Conservation (phyloP, 2,113 vertebrate genomes). For the Shinisaurus crocodilurus region DNA sequence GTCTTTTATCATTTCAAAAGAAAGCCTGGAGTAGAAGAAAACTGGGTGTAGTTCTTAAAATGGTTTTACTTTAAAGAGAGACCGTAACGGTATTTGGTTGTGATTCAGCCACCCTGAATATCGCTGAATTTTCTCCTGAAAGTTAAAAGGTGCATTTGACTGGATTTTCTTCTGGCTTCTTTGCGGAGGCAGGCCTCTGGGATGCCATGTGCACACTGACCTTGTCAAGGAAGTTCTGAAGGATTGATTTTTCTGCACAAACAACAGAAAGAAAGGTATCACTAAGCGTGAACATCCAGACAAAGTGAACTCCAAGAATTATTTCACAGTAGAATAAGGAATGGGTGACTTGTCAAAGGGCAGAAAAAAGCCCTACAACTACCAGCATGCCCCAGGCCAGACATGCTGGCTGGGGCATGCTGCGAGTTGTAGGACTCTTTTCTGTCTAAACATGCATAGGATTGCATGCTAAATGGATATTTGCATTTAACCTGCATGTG, state of each 20-base stretch:
- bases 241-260: slow-evolving; percentile 23
- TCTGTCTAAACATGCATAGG: not conserved
- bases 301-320: not conserved
- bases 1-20: slow-evolving; percentile 17
- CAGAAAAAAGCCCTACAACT: not conserved
- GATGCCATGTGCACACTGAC: not conserved
- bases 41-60: not conserved
- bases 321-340: not conserved
- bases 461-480: not conserved
- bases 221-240: slow-evolving; percentile 39
- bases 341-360: not conserved
- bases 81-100: not conserved
- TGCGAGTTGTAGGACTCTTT: not conserved
- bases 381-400: too few species aligned
- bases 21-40: not conserved
- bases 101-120: not conserved
- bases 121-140: not conserved
- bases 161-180: slow-evolving; percentile 13
- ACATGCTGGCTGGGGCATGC: too few species aligned
- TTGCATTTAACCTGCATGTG: too few species aligned
- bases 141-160: not conserved
- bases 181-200: slow-evolving; percentile 10
- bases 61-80: not conserved
- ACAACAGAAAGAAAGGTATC: slow-evolving; percentile 5
- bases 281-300: not conserved